Evolutionary conservation across 2,113 vertebrate species (phyloP).

Genomic region (Sisor rabdophorus): DNA sequence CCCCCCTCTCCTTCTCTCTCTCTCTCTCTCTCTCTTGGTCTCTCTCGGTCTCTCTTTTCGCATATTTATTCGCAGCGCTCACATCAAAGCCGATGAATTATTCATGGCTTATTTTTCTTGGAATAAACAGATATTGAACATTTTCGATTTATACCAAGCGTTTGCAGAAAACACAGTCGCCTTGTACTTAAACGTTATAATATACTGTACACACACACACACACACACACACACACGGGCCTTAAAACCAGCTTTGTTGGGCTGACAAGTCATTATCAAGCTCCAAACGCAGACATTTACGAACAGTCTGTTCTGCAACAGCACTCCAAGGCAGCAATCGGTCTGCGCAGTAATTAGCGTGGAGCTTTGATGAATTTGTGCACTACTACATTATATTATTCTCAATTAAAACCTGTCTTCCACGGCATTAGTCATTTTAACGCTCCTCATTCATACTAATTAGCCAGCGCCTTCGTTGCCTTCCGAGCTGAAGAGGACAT

Average conservation of each 20-base stretch:
- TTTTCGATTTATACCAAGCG: conserved; percentile 1
- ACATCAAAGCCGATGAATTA: conserved; percentile 7
- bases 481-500: conserved; percentile 70
- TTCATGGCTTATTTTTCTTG: neutral
- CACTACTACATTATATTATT: conserved; percentile 73
- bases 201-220: neutral
- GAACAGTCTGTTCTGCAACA: conserved; percentile 25
- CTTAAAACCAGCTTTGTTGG: neutral
- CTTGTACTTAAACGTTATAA: conserved; percentile 4
- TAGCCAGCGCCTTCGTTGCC: conserved; percentile 64
- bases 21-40: no score
- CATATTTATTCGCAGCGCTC: conserved; percentile 13
- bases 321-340: conserved; percentile 40
- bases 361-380: conserved; percentile 65
- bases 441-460: conserved; percentile 74
- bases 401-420: conserved; percentile 76
- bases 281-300: conserved; percentile 1
- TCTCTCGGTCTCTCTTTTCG: neutral
- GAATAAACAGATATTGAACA: neutral
- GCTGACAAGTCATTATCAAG: conserved; percentile 15
- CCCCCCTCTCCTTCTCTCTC: neutral
- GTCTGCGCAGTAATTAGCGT: conserved; percentile 59
- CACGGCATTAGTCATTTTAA: conserved; percentile 74
- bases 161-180: neutral
- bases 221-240: neutral